Percentiles rank a stretch among this genome's conserved stretches.
These are phyloP conservation scores for Ganaspis sp. DNA, from an alignment of 1,140 invertebrate genomes.

Conservation along the genomic window DNA sequence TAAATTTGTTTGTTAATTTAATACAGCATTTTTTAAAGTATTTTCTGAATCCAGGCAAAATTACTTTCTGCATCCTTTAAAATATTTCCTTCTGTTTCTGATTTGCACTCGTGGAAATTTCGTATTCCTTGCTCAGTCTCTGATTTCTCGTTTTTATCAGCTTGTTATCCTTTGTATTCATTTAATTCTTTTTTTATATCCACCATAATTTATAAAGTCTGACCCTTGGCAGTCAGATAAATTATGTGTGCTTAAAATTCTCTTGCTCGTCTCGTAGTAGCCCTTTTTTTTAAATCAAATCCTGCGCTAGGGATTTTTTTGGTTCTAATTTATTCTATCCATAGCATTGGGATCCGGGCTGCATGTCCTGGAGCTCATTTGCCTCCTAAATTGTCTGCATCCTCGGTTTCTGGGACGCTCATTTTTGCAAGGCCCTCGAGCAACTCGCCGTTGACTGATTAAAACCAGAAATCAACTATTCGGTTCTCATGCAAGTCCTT, in stretches of 20 bases:
- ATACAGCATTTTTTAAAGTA: too few species aligned
- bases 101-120: too few species aligned
- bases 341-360: neutral
- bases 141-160: too few species aligned
- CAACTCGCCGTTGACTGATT: slow-evolving; percentile 59
- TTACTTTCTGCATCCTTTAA: too few species aligned
- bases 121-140: too few species aligned
- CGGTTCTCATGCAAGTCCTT: slow-evolving; percentile 44
- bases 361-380: slow-evolving; percentile 12
- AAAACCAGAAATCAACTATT: slow-evolving; percentile 63
- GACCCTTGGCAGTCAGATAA: too few species aligned
- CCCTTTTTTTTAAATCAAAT: slow-evolving; percentile 2
- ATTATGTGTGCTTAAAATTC: neutral
- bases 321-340: slow-evolving; percentile 21
- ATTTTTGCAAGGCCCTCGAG: slow-evolving; percentile 47
- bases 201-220: too few species aligned
- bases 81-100: too few species aligned
- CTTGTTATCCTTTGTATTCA: too few species aligned
- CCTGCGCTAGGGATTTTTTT: neutral
- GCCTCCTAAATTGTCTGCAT: slow-evolving; percentile 21
- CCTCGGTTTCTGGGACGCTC: slow-evolving; percentile 45
- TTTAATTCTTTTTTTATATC: too few species aligned
- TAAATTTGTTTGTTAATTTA: too few species aligned
- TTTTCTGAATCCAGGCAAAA: too few species aligned
- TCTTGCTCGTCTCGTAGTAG: neutral